These are phyloP conservation scores for Vicugna pacos DNA, from an alignment of 2,113 vertebrate genomes.

Conservation along the genomic window DNA sequence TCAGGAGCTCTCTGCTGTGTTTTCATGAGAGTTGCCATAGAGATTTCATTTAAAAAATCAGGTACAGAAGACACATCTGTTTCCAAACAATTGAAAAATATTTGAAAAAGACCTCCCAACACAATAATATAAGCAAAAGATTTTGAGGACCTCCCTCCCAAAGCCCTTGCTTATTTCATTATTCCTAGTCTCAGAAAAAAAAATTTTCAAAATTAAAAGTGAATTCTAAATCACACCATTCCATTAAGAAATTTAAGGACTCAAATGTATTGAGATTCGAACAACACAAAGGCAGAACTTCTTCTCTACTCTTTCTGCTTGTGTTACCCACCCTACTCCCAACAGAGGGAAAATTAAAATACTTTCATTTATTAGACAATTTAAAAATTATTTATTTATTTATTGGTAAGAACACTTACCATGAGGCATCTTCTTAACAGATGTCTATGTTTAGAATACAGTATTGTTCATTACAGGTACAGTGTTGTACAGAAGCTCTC, in stretches of 20 bases:
- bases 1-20: not conserved
- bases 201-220: not conserved
- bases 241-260: not conserved
- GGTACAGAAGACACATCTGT: not conserved
- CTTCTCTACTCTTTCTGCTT: not conserved
- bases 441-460: not conserved
- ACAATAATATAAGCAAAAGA: not conserved
- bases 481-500: not conserved
- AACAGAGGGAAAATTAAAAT: not conserved
- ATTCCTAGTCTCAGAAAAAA: not conserved
- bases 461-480: not conserved
- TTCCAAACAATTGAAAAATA: not conserved
- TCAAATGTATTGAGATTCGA: not conserved
- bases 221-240: not conserved
- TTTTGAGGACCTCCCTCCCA: not conserved
- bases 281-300: not conserved
- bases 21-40: not conserved
- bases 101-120: not conserved
- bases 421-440: not conserved
- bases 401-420: not conserved
- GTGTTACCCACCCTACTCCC: not conserved
- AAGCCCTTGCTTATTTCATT: not conserved
- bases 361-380: not conserved
- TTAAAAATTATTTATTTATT: not conserved
- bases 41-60: conserved; percentile 21